These are phyloP conservation scores for Polietes domitor DNA, from an alignment of 2,888 invertebrate species.

Conservation along the genomic window DNA sequence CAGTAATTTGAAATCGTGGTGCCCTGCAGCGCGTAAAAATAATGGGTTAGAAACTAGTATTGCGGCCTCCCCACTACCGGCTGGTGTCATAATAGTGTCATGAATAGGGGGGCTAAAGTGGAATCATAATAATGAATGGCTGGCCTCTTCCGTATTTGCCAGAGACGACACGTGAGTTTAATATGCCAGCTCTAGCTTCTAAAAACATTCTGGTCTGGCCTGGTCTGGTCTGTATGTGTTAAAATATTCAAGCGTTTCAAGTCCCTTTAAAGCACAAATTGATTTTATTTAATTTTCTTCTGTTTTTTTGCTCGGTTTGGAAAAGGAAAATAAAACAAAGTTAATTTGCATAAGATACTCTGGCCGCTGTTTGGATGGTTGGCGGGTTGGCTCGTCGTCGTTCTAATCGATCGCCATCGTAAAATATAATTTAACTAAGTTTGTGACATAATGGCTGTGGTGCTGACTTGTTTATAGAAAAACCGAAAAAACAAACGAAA, in stretches of 20 bases:
- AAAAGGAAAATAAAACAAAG: background rate
- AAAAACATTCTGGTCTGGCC: too few species aligned
- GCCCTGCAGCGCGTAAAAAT: background rate
- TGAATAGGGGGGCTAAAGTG: background rate
- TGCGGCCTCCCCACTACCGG: background rate
- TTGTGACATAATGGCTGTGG: conserved; percentile 29
- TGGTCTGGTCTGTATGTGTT: too few species aligned
- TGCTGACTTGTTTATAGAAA: conserved; percentile 23
- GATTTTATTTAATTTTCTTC: background rate
- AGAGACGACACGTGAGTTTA: background rate
- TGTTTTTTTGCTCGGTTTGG: background rate
- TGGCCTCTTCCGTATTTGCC: conserved; percentile 9
- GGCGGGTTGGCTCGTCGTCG: background rate
- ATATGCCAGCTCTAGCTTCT: background rate
- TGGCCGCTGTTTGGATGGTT: too few species aligned
- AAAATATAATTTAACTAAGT: conserved; percentile 33
- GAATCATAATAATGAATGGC: background rate
- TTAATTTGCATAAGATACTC: background rate
- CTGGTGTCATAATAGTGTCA: conserved; percentile 21
- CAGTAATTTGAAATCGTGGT: background rate
- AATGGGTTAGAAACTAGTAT: background rate
- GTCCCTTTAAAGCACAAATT: background rate
- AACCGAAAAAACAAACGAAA: background rate
- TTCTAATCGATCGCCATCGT: conserved; percentile 21
- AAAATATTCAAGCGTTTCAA: too few species aligned